Evolutionary conservation across 1,140 invertebrate species (phyloP), one percentile per base, ranked within the genome.

Genomic region (Samia ricini): DNA sequence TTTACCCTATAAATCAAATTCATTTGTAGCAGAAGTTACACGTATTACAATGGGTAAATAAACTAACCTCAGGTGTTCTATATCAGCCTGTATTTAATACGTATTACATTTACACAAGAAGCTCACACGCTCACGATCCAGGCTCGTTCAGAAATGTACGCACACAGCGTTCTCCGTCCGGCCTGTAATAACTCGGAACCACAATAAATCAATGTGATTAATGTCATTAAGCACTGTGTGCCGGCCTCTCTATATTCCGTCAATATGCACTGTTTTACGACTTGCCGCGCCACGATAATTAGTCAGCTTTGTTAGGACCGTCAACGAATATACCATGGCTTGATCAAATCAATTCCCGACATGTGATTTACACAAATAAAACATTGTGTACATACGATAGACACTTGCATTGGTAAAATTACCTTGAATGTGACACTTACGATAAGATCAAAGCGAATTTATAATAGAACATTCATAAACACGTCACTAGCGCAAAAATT

Each of bases 141-240:
- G 58, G 36, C 55, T 66, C 61, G 56, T 56, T 59, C 63, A 75
- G 66, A 42, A n/a, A 22, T 69, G 56, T 69, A 83, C 81, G 72
- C 87, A 87, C 79, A 88, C 83, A 62, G 56, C 58, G 54, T 19
- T 23, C 61, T 33, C 29, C 72, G 77, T 71, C 84, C 81, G 77
- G 85, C 87, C 87, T 90, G 87, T 90, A 90, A 90, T 90, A 90
- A 90, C 87, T 90, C 85, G 87, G 87, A 88, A 90, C 87, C 87
- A 90, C 87, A 90, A 90, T 90, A 88, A 89, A 89, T 89, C 87
- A 89, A 89, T 89, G 87, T 89, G 87, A 89, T 89, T 89, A 89
- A 89, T 89, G 87, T 89, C 87, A 88, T 89, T 89, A 89, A 89
- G 87, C 85, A 89, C 85, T 87, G 85, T 88, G 85, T 88, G 85